Percentiles rank a stretch among this genome's conserved stretches.
These are phyloP conservation scores for Drosophila pectinifera DNA, from an alignment of 1,140 invertebrate species.

Conservation along the genomic window DNA sequence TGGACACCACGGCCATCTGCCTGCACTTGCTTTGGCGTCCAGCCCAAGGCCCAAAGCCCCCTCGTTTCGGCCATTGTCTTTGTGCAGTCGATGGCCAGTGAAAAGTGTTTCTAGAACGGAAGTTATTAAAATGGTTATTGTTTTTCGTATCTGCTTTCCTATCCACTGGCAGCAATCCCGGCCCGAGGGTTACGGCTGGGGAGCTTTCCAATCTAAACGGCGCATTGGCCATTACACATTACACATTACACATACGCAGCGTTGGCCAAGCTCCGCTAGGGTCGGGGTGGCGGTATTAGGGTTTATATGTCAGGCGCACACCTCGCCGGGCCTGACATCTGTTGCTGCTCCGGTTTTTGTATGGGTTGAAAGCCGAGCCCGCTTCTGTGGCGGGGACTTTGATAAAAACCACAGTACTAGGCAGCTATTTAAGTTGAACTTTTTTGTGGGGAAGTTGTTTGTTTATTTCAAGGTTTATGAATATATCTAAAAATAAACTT, in stretches of 20 bases:
- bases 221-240: constrained; percentile 71
- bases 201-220: constrained; percentile 32
- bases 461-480: no score
- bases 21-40: constrained; percentile 50
- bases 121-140: constrained; percentile 80
- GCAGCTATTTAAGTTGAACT: background rate
- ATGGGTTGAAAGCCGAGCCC: constrained; percentile 3
- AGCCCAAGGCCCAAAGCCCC: constrained; percentile 8
- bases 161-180: background rate
- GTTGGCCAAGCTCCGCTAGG: constrained; percentile 24
- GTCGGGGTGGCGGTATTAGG: constrained; percentile 60
- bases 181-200: constrained; percentile 37
- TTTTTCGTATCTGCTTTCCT: constrained; percentile 32
- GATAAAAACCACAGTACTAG: background rate
- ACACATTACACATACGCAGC: constrained; percentile 70
- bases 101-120: constrained; percentile 80
- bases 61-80: constrained; percentile 61
- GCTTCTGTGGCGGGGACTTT: background rate
- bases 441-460: background rate
- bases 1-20: constrained; percentile 40
- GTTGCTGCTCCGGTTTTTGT: constrained; percentile 33
- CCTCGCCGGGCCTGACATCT: constrained; percentile 27
- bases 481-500: no score
- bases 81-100: constrained; percentile 60
- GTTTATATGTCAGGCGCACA: constrained; percentile 72